Evolutionary conservation across 35 echinoderm and acorn worm genomes (phyloP), one percentile per base, ranked within the genome.

Genomic region (Heliocidaris tuberculata): DNA sequence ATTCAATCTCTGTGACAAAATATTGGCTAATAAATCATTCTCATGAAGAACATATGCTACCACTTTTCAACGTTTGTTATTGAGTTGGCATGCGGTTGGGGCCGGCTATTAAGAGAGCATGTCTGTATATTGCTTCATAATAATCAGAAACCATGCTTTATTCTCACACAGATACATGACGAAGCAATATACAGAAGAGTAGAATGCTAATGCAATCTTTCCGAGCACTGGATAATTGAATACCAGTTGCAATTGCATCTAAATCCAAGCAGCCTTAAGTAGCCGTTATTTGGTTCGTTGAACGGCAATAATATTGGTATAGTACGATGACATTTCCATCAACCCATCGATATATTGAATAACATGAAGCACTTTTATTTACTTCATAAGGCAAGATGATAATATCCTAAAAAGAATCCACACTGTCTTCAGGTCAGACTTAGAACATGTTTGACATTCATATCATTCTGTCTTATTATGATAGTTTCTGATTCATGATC

Each of bases 1-100:
- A 78, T 78, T 78, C 65, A 78, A 78, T 78, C 27, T 78, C 65
- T 78, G 27, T 78, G 65, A 78, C 65, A 78, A 21, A 78, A 78
- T 78, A 78, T 78, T 78, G 65, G 65, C 65, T 78, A 78, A n/a
- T 78, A 78, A 78, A 78, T 78, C 65, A 78, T 78, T 78, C 27
- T n/a, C 27, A 78, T 78, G 65, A 78, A 24, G 21, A 24, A 27
- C 65, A 78, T n/a, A 78, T 78, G 65, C 19, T 78, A n/a, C 65
- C 65, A 78, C 65, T 78, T 78, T 78, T 78, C 65, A 27, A 7
- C 65, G 6, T 19, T 78, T 78, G 65, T 78, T 78, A 78, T 78
- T 78, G 65, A 78, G 27, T n/a, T 78, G 19, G 17, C 65, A 78
- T n/a, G 27, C 65, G 65, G 65, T 78, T 78, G 27, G 65, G 65